These are phyloP conservation scores for Dasypogon diadema DNA, from an alignment of 2,888 invertebrate genomes.

Conservation along the genomic window DNA sequence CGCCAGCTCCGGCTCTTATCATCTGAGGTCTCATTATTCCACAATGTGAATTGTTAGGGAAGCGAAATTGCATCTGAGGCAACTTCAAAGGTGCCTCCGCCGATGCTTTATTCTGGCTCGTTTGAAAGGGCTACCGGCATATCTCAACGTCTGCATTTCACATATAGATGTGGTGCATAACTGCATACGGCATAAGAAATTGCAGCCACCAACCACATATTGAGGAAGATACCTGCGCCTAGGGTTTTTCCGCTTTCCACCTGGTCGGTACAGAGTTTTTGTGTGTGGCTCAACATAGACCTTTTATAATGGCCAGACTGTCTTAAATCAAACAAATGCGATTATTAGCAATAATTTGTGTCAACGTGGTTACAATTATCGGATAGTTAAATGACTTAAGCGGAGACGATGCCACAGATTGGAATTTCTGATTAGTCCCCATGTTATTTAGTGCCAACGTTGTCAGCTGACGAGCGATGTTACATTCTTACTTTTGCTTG, in stretches of 20 bases:
- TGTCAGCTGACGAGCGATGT: conserved; percentile 31
- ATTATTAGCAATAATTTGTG: conserved; percentile 57
- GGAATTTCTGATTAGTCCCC: conserved; percentile 47
- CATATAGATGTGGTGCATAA: conserved; percentile 51
- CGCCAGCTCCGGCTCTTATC: conserved; percentile 50
- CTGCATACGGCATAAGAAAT: conserved; percentile 45
- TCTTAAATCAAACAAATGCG: conserved; percentile 57
- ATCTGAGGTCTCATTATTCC: conserved; percentile 55
- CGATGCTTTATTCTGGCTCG: conserved; percentile 37
- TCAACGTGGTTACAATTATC: conserved; percentile 54
- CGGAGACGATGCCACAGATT: conserved; percentile 50
- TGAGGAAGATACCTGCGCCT: neutral
- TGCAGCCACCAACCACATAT: conserved; percentile 36
- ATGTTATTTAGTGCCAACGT: conserved; percentile 43
- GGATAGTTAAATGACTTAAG: conserved; percentile 44
- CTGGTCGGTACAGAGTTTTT: conserved; percentile 5
- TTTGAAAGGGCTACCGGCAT: conserved; percentile 56
- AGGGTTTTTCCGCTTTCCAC: neutral
- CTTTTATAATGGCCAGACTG: conserved; percentile 35
- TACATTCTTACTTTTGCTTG: conserved; percentile 6
- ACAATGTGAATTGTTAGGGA: conserved; percentile 55
- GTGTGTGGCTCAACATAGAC: conserved; percentile 10
- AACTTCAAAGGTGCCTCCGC: conserved; percentile 50
- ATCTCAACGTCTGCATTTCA: conserved; percentile 56
- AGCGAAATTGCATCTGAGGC: conserved; percentile 50